Percentiles rank a stretch among this genome's conserved stretches.
phyloP scores from a whole-genome alignment of 2,888 invertebrate species.

The Lydus trimaculatus region DNA sequence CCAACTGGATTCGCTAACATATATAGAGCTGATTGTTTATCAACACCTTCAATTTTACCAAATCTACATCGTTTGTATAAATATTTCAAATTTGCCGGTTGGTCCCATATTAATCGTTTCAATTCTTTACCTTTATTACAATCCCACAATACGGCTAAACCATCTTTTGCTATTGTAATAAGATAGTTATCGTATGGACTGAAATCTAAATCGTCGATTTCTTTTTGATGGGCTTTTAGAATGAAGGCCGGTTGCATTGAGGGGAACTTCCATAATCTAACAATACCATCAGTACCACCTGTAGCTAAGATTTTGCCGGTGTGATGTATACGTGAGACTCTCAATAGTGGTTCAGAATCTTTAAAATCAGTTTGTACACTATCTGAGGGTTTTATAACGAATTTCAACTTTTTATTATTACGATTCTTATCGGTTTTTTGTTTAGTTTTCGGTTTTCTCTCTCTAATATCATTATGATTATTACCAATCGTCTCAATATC shows the following conservation, averaged over 20 bases:
- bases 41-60: slow-evolving; percentile 74
- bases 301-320: slow-evolving; percentile 79
- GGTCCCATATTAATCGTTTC: slow-evolving; percentile 76
- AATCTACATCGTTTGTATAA: slow-evolving; percentile 84
- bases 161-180: slow-evolving; percentile 89
- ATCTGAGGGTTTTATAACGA: slow-evolving; percentile 78
- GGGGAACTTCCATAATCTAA: slow-evolving; percentile 91
- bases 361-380: slow-evolving; percentile 88
- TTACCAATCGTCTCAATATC: slow-evolving; percentile 60
- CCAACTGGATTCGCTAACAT: slow-evolving; percentile 82
- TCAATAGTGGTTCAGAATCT: slow-evolving; percentile 80
- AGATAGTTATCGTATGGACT: slow-evolving; percentile 79
- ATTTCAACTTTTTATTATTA: slow-evolving; percentile 68
- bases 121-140: slow-evolving; percentile 70
- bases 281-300: slow-evolving; percentile 85
- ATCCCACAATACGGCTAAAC: slow-evolving; percentile 83
- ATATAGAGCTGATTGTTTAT: slow-evolving; percentile 73
- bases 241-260: slow-evolving; percentile 74
- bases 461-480: slow-evolving; percentile 58
- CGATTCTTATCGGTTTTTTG: slow-evolving; percentile 65
- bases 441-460: slow-evolving; percentile 66
- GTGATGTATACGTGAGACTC: slow-evolving; percentile 76
- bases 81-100: slow-evolving; percentile 80
- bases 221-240: slow-evolving; percentile 82
- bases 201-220: slow-evolving; percentile 94